Evolutionary conservation across 2,113 vertebrate genomes (phyloP).

Genomic region (Pterocles orientalis): DNA sequence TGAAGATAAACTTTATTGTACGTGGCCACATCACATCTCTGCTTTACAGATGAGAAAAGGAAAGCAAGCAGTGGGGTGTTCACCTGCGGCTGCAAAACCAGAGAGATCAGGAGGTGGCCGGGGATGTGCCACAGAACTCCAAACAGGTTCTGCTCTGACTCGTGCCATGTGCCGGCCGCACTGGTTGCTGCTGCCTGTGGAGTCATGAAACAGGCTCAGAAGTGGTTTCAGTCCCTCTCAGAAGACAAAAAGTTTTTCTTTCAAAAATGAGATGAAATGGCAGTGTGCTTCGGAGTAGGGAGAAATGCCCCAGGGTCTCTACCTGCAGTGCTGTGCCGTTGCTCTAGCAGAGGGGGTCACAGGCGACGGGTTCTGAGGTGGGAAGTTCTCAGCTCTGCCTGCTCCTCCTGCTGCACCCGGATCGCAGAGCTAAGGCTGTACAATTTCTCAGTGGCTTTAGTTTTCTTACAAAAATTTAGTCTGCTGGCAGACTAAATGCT

Average conservation of each 20-base stretch:
- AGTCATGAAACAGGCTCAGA: fast-evolving
- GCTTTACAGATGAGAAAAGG: not conserved
- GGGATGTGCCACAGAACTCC: fast-evolving
- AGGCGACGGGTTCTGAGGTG: fast-evolving
- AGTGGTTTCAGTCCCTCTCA: not conserved
- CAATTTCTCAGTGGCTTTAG: not conserved
- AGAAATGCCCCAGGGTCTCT: not conserved
- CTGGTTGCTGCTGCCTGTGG: not conserved
- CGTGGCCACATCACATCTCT: not conserved
- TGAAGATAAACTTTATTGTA: not conserved
- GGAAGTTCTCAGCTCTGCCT: not conserved
- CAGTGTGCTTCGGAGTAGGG: fast-evolving
- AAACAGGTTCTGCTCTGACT: not conserved
- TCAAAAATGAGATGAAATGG: not conserved
- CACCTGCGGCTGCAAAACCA: not conserved
- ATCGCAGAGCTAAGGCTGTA: not conserved
- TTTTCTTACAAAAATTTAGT: not conserved
- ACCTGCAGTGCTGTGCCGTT: fast-evolving
- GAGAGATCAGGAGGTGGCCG: not conserved
- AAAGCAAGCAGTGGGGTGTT: not conserved
- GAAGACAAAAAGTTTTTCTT: not conserved
- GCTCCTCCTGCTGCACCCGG: not conserved
- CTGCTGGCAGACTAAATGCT: not conserved
- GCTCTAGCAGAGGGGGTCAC: not conserved
- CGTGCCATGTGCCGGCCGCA: not conserved